These are phyloP conservation scores for Lepisosteus oculatus DNA, from an alignment of 2,113 vertebrate genomes.

Conservation along the genomic window DNA sequence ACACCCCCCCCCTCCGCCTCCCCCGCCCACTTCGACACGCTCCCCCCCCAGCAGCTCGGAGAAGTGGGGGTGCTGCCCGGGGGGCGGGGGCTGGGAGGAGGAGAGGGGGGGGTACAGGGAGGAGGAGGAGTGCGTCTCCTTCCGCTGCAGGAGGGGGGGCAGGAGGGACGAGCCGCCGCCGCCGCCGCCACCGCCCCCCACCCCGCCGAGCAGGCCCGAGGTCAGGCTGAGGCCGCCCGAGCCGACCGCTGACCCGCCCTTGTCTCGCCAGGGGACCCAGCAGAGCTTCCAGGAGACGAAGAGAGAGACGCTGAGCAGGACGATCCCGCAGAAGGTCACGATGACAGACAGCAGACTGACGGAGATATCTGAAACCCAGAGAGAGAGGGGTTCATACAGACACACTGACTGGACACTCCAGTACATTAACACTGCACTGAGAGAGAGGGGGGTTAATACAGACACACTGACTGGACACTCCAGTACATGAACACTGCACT, in stretches of 20 bases:
- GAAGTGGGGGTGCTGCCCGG: constrained; percentile 75
- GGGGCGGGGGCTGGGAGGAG: constrained; percentile 63
- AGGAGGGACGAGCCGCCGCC: constrained; percentile 59
- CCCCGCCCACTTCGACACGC: constrained; percentile 48
- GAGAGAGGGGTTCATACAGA: constrained; percentile 9
- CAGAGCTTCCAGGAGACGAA: constrained; percentile 95
- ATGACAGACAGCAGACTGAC: constrained; percentile 91
- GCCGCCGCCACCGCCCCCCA: constrained; percentile 59
- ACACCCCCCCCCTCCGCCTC: constrained; percentile 49
- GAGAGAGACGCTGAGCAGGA: constrained; percentile 87
- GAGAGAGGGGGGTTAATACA: constrained; percentile 30
- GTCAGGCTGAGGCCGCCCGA: constrained; percentile 59
- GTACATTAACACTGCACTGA: background rate
- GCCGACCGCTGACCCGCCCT: constrained; percentile 60
- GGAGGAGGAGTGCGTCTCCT: constrained; percentile 66
- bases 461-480: constrained; percentile 31
- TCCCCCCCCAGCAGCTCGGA: constrained; percentile 78
- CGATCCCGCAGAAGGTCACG: constrained; percentile 89
- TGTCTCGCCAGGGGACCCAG: constrained; percentile 91
- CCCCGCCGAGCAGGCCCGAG: constrained; percentile 69
- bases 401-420: constrained; percentile 8
- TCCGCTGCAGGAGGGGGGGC: constrained; percentile 61
- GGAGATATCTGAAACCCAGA: constrained; percentile 72
- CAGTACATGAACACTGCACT: constrained; percentile 26
- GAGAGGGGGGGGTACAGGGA: constrained; percentile 65